phyloP scores from a whole-genome alignment of 2,113 vertebrate genomes.

The Equus przewalskii region DNA sequence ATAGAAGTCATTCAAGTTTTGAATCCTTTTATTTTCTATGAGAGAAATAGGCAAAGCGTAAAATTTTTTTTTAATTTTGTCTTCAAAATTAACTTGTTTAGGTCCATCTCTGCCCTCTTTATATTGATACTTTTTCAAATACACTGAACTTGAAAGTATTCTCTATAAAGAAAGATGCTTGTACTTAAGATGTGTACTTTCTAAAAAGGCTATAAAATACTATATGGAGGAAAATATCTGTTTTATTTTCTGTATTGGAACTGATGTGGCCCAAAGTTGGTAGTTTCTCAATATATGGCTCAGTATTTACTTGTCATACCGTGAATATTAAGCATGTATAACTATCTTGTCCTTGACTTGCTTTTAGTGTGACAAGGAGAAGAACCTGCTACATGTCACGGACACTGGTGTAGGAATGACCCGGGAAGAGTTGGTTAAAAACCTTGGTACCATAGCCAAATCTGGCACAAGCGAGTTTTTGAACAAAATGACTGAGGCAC shows the following conservation, averaged over 20 bases:
- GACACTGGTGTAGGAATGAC: conserved; percentile 99
- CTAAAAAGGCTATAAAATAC: neutral
- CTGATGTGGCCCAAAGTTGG: neutral
- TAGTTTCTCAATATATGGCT: neutral
- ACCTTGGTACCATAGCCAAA: conserved; percentile 98
- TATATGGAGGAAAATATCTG: neutral
- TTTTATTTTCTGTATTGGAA: neutral
- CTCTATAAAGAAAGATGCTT: conserved; percentile 27
- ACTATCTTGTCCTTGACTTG: conserved; percentile 18
- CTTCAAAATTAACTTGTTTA: neutral
- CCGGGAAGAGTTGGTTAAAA: conserved; percentile 97
- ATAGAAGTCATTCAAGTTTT: neutral
- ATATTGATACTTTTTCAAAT: neutral
- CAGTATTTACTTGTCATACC: neutral
- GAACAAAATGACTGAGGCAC: conserved; percentile 96
- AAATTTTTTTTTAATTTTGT: neutral
- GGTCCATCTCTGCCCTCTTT: neutral
- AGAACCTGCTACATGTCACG: conserved; percentile 98
- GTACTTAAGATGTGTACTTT: neutral
- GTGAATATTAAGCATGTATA: neutral
- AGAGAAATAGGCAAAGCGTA: neutral
- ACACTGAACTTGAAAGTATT: neutral
- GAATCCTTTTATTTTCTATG: conserved; percentile 9
- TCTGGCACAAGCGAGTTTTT: conserved; percentile 99
- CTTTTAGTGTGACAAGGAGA: conserved; percentile 97